Base-by-base conservation (phyloP, 2,113 vertebrate species). In the Synodontis membranacea region DNA sequence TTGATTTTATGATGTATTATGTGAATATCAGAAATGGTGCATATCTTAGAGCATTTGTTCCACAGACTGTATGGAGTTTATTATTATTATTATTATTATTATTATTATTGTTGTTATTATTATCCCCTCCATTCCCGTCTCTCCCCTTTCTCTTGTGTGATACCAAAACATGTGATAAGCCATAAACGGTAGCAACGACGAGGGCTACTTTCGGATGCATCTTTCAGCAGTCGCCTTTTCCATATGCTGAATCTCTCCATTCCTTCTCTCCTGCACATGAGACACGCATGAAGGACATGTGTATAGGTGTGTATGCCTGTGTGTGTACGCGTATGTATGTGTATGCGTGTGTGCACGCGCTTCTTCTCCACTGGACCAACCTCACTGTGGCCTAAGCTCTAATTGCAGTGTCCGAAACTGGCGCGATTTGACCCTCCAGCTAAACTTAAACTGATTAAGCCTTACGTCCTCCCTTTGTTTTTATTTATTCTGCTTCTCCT, bases 331-430 rank as follows among this genome's bases (percentile, higher is more conserved):
- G 46, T 76, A 54, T 48, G 66, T 50, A 19, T 75, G 42, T 37
- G 23, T 5, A 25, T 4, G 70, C 23, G 44, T 62, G 56, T n/a
- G 82, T 89, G 91, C 90, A 90, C 88, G 54, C 78, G 86, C 86
- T 92, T 93, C 7, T 91, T 90, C 90, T 91, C 80, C 72, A 85
- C 93, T 88, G 96, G 97, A 98, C 97, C 97, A 97, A 96, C 92
- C 90, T 39, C 88, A 92, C 95, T 89, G 93, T 92, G 84, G 92
- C 89, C 92, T 93, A 92, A 42, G 86, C 88, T 93, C 62, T 84
- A 82, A 82, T 84, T 85, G 87, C 80, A 50, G 91, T 87, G 50
- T 76, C 90, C 66, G 50, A 74, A 46, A 82, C 42, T 74, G 64
- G 78, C 62, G 66, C n/a, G 52, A 82, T 80, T 80, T 81, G 6